Base-by-base conservation (phyloP, 2,888 invertebrate genomes). In the Euplagia quadripunctaria region DNA sequence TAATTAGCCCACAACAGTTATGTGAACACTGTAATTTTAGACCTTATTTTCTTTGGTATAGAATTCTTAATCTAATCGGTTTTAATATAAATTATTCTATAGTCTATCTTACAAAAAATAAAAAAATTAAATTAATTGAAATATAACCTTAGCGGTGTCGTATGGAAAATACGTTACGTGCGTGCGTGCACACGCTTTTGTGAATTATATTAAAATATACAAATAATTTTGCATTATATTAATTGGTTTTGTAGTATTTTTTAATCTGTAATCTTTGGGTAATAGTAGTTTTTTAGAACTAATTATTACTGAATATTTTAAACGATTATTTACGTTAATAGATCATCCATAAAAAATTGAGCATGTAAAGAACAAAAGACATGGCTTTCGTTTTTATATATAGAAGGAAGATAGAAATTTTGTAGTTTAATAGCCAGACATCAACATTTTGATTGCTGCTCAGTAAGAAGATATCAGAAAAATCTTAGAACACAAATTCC, bases 1-100 rank as follows among this genome's bases (percentile, higher is more conserved):
- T 89, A 94, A 92, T 85, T 92, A 94, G 94, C 94, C 94, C 87
- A 85, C 78, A 74, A 68, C 49, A 76, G 79, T 64, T 43, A 78
- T 78, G 46, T 73, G 71, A 84, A 80, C 76, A 83, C 77, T 79
- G 76, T 74, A 49, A 79, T 69, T 74, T 84, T 79, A 86, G 70
- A 58, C 79, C 73, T 72, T 82, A 79, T 67, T 49, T 14, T 5
- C 12, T 63, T 82, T 71, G 3, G 17, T 64, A 70, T 55, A 79
- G 49, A 73, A 73, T 74, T 52, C 69, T 72, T 64, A 65, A 61
- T 66, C 46, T 20, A n/a, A 17, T 12, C 63, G 16, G 31, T 41
- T 42, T 8, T 63, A 63, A 3, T 17, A 41, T 63, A 41, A 41
- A 12, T 16, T 16, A 61, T 31, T 11, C 3, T 12, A 46, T 11